Evolutionary conservation across 2,113 vertebrate genomes (phyloP).

Genomic region (Gallinago jamesoni): DNA sequence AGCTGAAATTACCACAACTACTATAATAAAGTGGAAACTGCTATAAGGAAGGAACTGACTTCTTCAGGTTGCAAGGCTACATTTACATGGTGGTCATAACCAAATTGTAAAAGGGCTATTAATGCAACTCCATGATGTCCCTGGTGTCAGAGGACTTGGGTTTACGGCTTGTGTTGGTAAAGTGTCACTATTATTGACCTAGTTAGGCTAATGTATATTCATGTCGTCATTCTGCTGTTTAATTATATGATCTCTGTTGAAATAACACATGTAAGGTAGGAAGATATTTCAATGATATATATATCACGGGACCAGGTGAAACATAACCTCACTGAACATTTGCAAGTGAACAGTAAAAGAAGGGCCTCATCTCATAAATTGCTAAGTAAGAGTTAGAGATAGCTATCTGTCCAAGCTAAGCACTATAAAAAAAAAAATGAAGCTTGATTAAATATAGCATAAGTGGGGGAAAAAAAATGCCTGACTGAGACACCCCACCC

Average conservation of each 20-base stretch:
- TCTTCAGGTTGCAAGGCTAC: neutral
- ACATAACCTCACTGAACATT: neutral
- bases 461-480: neutral
- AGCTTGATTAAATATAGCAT: neutral
- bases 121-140: accelerated
- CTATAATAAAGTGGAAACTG: neutral
- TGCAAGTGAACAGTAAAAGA: neutral
- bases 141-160: neutral
- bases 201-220: neutral
- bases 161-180: neutral
- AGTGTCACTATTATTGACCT: neutral
- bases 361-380: neutral
- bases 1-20: neutral
- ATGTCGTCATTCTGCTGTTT: neutral
- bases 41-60: neutral
- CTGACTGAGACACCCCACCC: neutral
- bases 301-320: neutral
- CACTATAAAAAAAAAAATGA: neutral
- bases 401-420: neutral
- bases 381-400: neutral
- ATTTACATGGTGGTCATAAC: neutral
- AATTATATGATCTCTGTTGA: neutral
- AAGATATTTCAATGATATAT: neutral
- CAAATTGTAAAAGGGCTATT: neutral
- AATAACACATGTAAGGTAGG: neutral